Conservation (phyloP, 2,888 invertebrate species). For the Melieria crassipennis region DNA sequence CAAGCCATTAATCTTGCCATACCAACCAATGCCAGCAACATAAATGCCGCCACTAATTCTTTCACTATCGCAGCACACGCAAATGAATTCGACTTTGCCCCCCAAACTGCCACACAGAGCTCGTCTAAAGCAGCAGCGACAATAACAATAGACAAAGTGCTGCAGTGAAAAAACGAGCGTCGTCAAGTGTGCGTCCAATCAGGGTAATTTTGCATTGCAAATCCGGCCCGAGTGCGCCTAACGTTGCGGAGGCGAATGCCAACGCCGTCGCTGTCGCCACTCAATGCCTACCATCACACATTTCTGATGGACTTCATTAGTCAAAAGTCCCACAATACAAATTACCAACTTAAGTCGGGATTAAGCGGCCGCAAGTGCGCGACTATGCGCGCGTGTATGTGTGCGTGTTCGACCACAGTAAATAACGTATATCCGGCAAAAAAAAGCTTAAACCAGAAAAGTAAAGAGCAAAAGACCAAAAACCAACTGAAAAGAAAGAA, state of each 20-base stretch:
- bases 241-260: not conserved
- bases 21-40: no score
- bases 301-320: conserved; percentile 34
- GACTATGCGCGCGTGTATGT: not conserved
- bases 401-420: not conserved
- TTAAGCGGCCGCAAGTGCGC: conserved; percentile 28
- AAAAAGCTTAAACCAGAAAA: not conserved
- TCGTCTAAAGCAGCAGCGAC: no score
- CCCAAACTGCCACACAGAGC: no score
- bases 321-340: conserved; percentile 33
- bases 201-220: not conserved
- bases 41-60: no score
- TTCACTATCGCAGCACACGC: no score
- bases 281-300: conserved; percentile 44
- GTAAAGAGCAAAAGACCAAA: not conserved
- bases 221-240: not conserved
- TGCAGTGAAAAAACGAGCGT: not conserved
- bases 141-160: no score
- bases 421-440: conserved; percentile 2
- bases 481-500: not conserved
- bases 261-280: no score
- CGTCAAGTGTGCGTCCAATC: not conserved
- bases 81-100: no score
- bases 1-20: no score
- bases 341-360: conserved; percentile 36